Evolutionary conservation across 2,797 vertebrate species (phyloP).

Genomic region (Eulemur coronatus): DNA sequence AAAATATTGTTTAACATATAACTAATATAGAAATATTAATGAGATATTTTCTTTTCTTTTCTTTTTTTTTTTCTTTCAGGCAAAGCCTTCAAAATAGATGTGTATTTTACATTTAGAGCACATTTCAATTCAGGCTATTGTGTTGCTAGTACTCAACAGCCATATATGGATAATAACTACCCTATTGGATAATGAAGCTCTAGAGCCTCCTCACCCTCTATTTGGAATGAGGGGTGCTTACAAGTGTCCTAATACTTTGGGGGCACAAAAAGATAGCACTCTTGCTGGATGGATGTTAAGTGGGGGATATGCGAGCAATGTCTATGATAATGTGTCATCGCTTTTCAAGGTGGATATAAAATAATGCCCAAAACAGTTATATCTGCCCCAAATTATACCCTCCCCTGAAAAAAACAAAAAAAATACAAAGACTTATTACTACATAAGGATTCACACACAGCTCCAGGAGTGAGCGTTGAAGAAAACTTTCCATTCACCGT

Average conservation of each 20-base stretch:
- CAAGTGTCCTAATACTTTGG: not conserved
- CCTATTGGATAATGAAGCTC: not conserved
- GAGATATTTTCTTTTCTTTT: not conserved
- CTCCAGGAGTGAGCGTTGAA: not conserved
- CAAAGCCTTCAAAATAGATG: not conserved
- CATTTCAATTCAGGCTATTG: not conserved
- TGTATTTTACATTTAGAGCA: not conserved
- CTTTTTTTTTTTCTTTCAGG: not conserved
- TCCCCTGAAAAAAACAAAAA: not conserved
- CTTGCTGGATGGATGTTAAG: not conserved
- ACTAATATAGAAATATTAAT: not conserved
- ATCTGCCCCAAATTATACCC: not conserved
- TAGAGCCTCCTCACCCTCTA: not conserved
- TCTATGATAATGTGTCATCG: not conserved
- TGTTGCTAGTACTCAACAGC: not conserved
- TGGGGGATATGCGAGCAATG: not conserved
- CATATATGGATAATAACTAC: not conserved
- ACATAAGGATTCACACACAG: not conserved
- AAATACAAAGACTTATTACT: not conserved
- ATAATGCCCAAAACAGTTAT: not conserved
- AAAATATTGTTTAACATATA: not conserved
- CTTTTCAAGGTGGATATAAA: not conserved
- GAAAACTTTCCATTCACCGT: not conserved
- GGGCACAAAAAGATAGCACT: not conserved
- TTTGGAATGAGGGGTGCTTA: not conserved